Evolutionary conservation across 2,113 vertebrate species (phyloP), one percentile per base, ranked within the genome.

Genomic region (Spea multiplicata): DNA sequence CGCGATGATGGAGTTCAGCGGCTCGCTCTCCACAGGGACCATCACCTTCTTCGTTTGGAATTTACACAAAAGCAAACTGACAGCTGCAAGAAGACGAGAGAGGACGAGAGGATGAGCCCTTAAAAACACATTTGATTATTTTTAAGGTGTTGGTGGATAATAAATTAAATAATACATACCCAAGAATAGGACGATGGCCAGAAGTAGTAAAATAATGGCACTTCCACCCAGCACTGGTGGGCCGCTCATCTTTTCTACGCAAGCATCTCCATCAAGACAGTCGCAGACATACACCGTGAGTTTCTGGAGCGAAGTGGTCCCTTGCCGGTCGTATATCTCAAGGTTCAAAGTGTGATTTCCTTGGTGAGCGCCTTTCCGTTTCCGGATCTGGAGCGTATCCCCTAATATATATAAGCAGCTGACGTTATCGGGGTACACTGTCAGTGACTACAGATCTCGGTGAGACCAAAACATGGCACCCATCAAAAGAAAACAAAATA

Each of bases 251-350:
- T 80, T 68, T 44, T 61, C 45, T 2, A 74, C 47, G 45, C 78
- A 80, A 46, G 30, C 78, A 0, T 71, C 64, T 1, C 71, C 78
- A 2, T 53, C 71, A 8, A 80, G 44, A 45, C 78, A 80, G 12
- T 74, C 71, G 17, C 78, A 80, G 3, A 80, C 78, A 68, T 61
- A 68, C n/a, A 80, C 71, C 7, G 78, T 80, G 44, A 80, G 49
- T 12, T 74, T 80, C 53, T 80, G 49, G 1, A 16, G 4, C 13
- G 78, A 74, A 1, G 44, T 47, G 7, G 7, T 5, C 7, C 78
- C 78, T 66, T 80, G 78, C 6, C 53, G 78, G 53, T 80, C 78
- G 73, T 73, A 80, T 6, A 80, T 80, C 61, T 73, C 78, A 3
- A 80, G 71, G 46, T 61, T 64, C 17, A 80, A 9, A 12, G 78